Evolutionary conservation across 2,797 vertebrate species (phyloP).

Genomic region (Melanitta fusca): DNA sequence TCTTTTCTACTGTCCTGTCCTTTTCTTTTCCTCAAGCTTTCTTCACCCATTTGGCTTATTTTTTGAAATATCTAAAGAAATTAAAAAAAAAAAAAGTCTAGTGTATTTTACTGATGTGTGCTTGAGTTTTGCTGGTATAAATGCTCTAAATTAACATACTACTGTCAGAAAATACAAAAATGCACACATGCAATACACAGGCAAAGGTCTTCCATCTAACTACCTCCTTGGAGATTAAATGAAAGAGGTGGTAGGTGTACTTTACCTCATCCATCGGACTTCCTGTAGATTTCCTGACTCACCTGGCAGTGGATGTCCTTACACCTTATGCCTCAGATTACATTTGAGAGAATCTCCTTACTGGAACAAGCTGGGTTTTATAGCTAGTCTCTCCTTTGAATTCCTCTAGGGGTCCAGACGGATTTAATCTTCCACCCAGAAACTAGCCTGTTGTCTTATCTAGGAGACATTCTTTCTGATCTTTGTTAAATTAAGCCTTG

Average conservation of each 20-base stretch:
- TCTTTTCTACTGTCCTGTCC: background rate
- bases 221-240: background rate
- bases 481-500: background rate
- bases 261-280: background rate
- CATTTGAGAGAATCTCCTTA: background rate
- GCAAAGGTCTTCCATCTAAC: background rate
- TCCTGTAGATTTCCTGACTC: background rate
- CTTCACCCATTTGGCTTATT: slow-evolving; percentile 65
- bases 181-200: rapidly evolving
- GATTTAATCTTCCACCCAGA: background rate
- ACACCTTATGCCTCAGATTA: background rate
- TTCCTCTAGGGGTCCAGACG: background rate
- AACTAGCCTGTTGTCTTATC: background rate
- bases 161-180: background rate
- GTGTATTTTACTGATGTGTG: background rate
- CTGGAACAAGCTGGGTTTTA: background rate
- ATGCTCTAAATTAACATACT: rapidly evolving
- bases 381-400: background rate
- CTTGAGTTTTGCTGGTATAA: rapidly evolving
- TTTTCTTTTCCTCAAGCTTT: slow-evolving; percentile 48
- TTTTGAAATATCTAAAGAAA: background rate
- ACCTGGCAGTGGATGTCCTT: background rate
- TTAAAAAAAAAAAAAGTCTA: background rate
- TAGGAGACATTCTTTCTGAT: background rate
- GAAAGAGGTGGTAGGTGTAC: rapidly evolving